These are phyloP conservation scores for Agrochola circellaris DNA, from an alignment of 2,888 invertebrate genomes.

Conservation along the genomic window DNA sequence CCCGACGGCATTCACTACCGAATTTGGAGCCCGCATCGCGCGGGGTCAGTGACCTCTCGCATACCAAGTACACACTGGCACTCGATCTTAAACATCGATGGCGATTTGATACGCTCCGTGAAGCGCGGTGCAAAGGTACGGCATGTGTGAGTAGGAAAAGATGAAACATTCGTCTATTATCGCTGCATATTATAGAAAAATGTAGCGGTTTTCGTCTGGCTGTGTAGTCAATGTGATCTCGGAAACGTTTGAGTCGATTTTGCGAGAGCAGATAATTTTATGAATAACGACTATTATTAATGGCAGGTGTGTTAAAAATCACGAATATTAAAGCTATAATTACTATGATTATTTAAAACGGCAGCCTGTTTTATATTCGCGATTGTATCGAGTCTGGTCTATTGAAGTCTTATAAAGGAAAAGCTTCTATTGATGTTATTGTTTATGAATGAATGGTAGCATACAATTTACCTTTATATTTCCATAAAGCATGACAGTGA, in stretches of 20 bases:
- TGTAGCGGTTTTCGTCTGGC: not conserved
- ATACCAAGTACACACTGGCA: slow-evolving; percentile 73
- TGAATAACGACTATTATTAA: not conserved
- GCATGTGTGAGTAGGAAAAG: slow-evolving; percentile 39
- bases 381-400: slow-evolving; percentile 33
- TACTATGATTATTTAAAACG: slow-evolving; percentile 6
- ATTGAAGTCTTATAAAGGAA: slow-evolving; percentile 45
- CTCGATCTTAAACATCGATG: slow-evolving; percentile 75
- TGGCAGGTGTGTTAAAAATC: not conserved
- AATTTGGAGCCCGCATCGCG: slow-evolving; percentile 85
- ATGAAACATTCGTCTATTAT: slow-evolving; percentile 26
- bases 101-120: slow-evolving; percentile 75
- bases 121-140: slow-evolving; percentile 52
- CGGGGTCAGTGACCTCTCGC: slow-evolving; percentile 81
- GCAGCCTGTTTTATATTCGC: slow-evolving; percentile 30
- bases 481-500: slow-evolving; percentile 31
- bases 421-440: slow-evolving; percentile 44
- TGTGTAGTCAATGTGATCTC: not conserved
- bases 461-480: slow-evolving; percentile 51
- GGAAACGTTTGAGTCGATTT: not conserved
- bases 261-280: not conserved
- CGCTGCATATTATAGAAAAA: slow-evolving; percentile 16
- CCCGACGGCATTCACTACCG: slow-evolving; percentile 79
- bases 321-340: not conserved
- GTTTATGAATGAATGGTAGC: slow-evolving; percentile 54